A percentile compares a stretch with the other conserved stretches of the same genome.
These are phyloP conservation scores for Pogona vitticeps DNA, from an alignment of 2,113 vertebrate genomes.

Conservation along the genomic window DNA sequence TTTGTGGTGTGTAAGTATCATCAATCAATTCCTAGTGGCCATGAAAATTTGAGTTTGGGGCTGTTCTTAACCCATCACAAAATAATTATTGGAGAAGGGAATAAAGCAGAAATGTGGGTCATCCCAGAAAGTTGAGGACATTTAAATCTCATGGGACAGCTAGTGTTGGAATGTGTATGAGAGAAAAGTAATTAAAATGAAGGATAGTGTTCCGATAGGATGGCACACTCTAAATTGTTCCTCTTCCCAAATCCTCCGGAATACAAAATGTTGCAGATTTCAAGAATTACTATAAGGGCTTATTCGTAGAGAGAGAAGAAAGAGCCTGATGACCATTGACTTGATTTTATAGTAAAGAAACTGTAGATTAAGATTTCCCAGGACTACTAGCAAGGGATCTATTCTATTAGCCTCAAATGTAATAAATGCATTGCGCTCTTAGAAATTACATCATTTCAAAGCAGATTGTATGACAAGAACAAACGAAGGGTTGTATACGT, in stretches of 20 bases:
- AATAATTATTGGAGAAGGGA: no score
- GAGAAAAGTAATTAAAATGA: no score
- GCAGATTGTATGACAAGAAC: not conserved
- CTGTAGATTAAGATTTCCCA: not conserved
- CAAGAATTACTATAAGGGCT: not conserved
- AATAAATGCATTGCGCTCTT: not conserved
- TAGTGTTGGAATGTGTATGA: no score
- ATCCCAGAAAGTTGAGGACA: no score
- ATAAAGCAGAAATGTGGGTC: no score
- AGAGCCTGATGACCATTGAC: conserved; percentile 6
- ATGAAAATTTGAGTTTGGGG: no score
- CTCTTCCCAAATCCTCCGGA: not conserved
- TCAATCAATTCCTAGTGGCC: no score
- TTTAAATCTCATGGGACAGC: no score
- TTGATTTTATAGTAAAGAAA: conserved; percentile 2
- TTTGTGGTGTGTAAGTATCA: no score
- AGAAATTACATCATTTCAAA: not conserved
- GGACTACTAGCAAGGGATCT: not conserved
- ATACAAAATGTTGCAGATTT: not conserved
- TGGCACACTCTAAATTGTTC: no score
- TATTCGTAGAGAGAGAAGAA: conserved; percentile 8
- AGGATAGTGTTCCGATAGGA: no score
- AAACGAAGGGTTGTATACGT: not conserved
- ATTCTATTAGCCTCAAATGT: not conserved
- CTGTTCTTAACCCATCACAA: no score